Evolutionary conservation across 2,113 vertebrate genomes (phyloP).

Genomic region (Actinemys pallida): DNA sequence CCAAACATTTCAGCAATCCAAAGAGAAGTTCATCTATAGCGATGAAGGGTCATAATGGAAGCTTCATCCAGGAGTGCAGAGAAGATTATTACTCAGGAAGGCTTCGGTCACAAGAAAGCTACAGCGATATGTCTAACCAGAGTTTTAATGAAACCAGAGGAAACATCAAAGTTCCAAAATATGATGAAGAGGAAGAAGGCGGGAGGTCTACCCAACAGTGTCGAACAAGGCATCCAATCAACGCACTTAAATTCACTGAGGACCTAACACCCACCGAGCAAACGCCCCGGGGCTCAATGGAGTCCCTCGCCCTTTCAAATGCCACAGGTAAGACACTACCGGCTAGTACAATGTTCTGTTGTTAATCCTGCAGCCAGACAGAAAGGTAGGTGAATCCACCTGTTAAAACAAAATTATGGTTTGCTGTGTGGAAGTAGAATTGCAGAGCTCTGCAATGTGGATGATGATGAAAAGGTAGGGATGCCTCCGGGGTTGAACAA

Average conservation of each 20-base stretch:
- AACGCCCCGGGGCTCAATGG: constrained; percentile 94
- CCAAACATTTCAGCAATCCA: constrained; percentile 85
- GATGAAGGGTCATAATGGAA: constrained; percentile 89
- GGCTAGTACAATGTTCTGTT: fast-evolving
- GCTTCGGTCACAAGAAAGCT: constrained; percentile 91
- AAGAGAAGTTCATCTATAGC: constrained; percentile 89
- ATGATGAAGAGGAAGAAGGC: constrained; percentile 88
- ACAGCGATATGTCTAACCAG: constrained; percentile 88
- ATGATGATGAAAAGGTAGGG: not conserved
- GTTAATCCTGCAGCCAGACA: too few species aligned
- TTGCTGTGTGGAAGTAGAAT: not conserved
- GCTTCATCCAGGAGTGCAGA: constrained; percentile 87
- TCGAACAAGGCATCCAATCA: constrained; percentile 93
- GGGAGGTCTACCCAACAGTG: constrained; percentile 82
- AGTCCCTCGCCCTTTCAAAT: constrained; percentile 93
- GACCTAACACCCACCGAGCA: constrained; percentile 92
- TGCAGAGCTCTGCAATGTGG: not conserved
- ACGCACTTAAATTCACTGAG: constrained; percentile 91
- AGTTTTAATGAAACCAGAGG: constrained; percentile 91
- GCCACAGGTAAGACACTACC: constrained; percentile 84
- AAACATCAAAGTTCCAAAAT: constrained; percentile 86
- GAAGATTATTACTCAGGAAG: constrained; percentile 91
- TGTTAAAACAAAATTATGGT: not conserved
- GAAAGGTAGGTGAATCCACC: not conserved
- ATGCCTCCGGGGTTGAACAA: not conserved